Evolutionary conservation across 2,888 invertebrate species (phyloP), one percentile per base, ranked within the genome.

Genomic region (Platycheirus rosarum): DNA sequence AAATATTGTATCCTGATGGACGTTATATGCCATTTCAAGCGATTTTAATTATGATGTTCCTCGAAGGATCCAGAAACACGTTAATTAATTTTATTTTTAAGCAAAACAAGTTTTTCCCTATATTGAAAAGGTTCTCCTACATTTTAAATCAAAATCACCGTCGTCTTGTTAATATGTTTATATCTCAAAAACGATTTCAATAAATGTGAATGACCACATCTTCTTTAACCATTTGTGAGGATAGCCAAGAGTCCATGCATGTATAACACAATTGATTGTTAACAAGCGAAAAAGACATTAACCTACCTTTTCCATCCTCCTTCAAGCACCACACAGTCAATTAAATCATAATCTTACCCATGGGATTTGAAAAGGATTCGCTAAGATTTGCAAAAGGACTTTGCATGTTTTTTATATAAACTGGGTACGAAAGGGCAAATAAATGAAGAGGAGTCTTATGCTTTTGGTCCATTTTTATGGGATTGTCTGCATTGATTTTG

Each of bases 291-390:
- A 73, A 73, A 62, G 48, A 16, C 49, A 65, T 77, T 77, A 71
- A 62, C 78, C 75, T 69, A 75, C 60, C 75, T 63, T n/a, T n/a
- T n/a, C n/a, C n/a, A 7, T 23, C 55, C 18, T 68, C 74, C 62
- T 62, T 49, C 42, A 18, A 44, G 23, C 44, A 2, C 18, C 53
- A 37, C 69, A 69, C 53, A 76, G 75, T 76, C 76, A 80, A 76
- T 80, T 70, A 80, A 80, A 80, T 80, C 69, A 76, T 80, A 80
- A 80, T 75, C 80, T 70, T n/a, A 46, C 80, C 60, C 76, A 53
- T 32, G 76, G 76, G 80, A 76, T 65, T 75, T 65, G 18, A 62
- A 55, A 55, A 37, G 74, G 79, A 79, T 79, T 79, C 66, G 69
- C 49, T 65, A 65, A 69, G 69, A 75, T 80, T 75, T 63, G 68